Conservation (phyloP, 2,113 vertebrate genomes). For the Thryonomys swinderianus region DNA sequence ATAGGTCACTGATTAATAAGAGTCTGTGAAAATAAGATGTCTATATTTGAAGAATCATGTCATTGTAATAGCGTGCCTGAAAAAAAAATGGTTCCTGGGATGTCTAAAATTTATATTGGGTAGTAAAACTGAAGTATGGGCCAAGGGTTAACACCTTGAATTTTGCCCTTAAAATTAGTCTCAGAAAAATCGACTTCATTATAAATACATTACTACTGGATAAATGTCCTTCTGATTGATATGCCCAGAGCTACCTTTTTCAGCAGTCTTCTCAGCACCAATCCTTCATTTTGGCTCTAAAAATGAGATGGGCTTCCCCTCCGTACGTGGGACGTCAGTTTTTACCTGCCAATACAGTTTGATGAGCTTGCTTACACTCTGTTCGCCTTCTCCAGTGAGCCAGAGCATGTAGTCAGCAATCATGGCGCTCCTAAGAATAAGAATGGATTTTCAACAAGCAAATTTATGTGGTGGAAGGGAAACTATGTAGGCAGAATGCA, state of each 20-base stretch:
- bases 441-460: conserved; percentile 74
- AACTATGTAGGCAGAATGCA: not conserved
- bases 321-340: conserved; percentile 83
- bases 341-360: conserved; percentile 94
- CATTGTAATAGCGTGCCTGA: conserved; percentile 61
- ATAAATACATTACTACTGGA: conserved; percentile 81
- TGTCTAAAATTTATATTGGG: conserved; percentile 81
- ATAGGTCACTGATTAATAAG: conserved; percentile 51
- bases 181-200: conserved; percentile 86
- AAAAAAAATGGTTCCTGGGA: conserved; percentile 81
- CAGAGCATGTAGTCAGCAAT: conserved; percentile 92
- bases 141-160: conserved; percentile 86
- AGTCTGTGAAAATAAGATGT: conserved; percentile 70
- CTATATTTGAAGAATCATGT: conserved; percentile 68
- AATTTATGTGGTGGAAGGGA: not conserved
- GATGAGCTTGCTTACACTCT: conserved; percentile 90
- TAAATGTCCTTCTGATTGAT: conserved; percentile 88
- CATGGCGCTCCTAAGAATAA: conserved; percentile 88
- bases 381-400: conserved; percentile 84
- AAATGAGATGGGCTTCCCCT: conserved; percentile 80
- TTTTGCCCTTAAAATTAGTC: conserved; percentile 85
- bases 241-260: conserved; percentile 87
- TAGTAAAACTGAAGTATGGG: conserved; percentile 85
- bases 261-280: conserved; percentile 89
- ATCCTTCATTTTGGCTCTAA: conserved; percentile 90